Base-by-base conservation (phyloP, 2,113 vertebrate genomes). In the Zapornia atra region DNA sequence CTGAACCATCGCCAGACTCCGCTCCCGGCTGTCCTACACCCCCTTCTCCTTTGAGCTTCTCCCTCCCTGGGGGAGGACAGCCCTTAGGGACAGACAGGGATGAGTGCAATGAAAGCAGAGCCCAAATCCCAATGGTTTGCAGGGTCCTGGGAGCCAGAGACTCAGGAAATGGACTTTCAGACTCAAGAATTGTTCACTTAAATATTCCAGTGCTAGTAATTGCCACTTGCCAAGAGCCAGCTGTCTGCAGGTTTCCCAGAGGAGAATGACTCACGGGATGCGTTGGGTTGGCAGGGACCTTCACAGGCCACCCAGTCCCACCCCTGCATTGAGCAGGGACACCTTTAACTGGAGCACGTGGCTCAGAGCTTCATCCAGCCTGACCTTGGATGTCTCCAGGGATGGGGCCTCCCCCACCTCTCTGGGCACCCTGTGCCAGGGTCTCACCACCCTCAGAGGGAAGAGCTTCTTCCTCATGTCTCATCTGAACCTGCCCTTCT, bases 91-190 rank as follows among this genome's bases (percentile, higher is more conserved):
- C 40, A 72, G n/a, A 51, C 21, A 17, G 25, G 16, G 31, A 59
- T 34, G 22, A 75, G 22, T 0, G 0, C 64, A 36, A 3, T 25
- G 31, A 36, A 82, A 90, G 19, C 0, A 0, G n/a, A 72, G 15
- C 31, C 46, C n/a, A 70, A 57, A 69, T 50, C n/a, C 9, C 68
- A 65, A 19, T 0, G 3, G 33, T 75, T 94, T 60, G 38, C 26
- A 46, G 24, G 31, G 28, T 57, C 24, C 33, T 65, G 28, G 4
- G 44, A 57, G 15, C 38, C 20, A 68, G 79, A 57, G 44, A 51
- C 24, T 61, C 8, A 2, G 7, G 7, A n/a, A 78, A 73, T 26
- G 34, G 48, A 31, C 16, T 54, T 77, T 86, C 40, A 63, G 31
- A 69, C 10, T 57, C 44, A 72, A 31, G 10, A 69, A 60, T 5